These are phyloP conservation scores for Alviniconcha strummeri DNA, from an alignment of 2,888 invertebrate species.

Conservation along the genomic window DNA sequence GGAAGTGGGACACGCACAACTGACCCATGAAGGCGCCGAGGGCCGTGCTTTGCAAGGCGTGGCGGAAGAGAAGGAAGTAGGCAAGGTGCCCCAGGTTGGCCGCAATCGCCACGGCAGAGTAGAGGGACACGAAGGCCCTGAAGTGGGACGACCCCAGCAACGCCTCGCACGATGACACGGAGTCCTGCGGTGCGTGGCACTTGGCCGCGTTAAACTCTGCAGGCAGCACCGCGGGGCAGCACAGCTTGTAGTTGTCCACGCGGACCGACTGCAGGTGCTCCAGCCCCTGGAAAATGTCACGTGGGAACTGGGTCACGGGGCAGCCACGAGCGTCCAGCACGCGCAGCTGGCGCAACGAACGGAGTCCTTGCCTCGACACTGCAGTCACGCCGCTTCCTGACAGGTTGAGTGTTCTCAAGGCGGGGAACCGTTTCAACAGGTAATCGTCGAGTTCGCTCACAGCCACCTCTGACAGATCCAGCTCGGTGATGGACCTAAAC, in stretches of 20 bases:
- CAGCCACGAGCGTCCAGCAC: not conserved
- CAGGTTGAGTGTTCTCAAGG: no score
- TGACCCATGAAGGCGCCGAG: constrained; percentile 39
- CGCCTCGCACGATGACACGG: not conserved
- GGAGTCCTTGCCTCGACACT: no score
- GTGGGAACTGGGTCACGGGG: not conserved
- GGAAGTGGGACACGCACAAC: constrained; percentile 43
- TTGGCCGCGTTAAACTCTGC: not conserved
- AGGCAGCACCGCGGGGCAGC: constrained; percentile 12
- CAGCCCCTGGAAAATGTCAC: constrained; percentile 3
- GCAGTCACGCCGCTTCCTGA: no score
- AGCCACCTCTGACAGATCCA: no score
- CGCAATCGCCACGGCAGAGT: constrained; percentile 41
- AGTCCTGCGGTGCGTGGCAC: constrained; percentile 9
- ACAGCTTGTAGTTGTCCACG: constrained; percentile 1
- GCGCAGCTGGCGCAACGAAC: no score
- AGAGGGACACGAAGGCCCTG: constrained; percentile 44
- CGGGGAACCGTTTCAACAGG: no score
- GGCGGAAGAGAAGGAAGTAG: constrained; percentile 46
- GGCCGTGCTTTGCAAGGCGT: constrained; percentile 40
- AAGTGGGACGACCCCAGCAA: constrained; percentile 37
- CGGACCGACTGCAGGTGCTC: not conserved
- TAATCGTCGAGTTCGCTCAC: no score
- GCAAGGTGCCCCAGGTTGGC: constrained; percentile 44
- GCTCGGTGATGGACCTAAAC: no score